Evolutionary conservation across 2,888 invertebrate species (phyloP).

Genomic region (Macrophya alboannulata): DNA sequence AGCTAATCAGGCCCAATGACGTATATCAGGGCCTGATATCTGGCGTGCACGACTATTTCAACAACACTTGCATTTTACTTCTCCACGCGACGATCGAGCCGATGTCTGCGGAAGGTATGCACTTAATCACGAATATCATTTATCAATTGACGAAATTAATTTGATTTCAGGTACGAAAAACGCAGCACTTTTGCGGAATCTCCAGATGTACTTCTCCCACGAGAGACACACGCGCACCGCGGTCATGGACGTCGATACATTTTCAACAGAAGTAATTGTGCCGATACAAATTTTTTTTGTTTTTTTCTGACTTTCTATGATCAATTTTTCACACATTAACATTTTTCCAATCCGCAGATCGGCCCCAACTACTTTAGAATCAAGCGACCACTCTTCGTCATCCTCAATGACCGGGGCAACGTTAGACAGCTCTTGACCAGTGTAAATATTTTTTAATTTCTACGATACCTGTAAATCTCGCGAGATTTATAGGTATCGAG

Average conservation of each 20-base stretch:
- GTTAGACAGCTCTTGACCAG: constrained; percentile 69
- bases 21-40: constrained; percentile 71
- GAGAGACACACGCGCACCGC: constrained; percentile 70
- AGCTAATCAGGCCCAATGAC: constrained; percentile 68
- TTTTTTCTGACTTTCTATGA: not conserved
- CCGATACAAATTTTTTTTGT: not conserved
- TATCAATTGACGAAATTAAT: not conserved
- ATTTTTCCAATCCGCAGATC: constrained; percentile 66
- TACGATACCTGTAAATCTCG: not conserved
- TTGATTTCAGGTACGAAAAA: constrained; percentile 65
- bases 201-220: constrained; percentile 69
- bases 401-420: constrained; percentile 73
- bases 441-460: constrained; percentile 67
- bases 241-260: constrained; percentile 73
- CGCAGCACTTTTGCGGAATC: constrained; percentile 62
- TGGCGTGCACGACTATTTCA: constrained; percentile 73
- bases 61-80: constrained; percentile 76
- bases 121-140: no score
- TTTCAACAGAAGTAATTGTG: constrained; percentile 66
- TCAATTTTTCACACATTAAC: not conserved
- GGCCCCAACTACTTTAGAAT: constrained; percentile 72
- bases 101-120: constrained; percentile 70
- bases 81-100: constrained; percentile 69
- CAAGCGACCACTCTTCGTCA: constrained; percentile 76
- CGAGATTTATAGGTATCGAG: not conserved